These are phyloP conservation scores for Mellilla xanthometata DNA, from an alignment of 2,888 invertebrate genomes.

Conservation along the genomic window DNA sequence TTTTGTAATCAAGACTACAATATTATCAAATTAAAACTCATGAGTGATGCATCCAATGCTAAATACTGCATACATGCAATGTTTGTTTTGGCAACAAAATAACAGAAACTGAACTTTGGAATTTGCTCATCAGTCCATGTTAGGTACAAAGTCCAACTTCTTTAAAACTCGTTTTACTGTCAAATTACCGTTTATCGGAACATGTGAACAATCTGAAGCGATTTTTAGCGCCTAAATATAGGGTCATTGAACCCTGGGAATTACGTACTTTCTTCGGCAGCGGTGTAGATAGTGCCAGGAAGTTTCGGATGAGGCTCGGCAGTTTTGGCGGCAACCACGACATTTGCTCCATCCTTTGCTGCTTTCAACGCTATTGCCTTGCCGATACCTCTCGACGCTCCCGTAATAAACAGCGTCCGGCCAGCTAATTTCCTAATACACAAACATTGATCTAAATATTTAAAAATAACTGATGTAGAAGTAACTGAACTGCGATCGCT, in stretches of 20 bases:
- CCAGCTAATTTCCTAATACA: constrained; percentile 86
- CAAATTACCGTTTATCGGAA: neutral
- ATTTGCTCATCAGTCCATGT: constrained; percentile 27
- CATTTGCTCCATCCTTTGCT: constrained; percentile 95
- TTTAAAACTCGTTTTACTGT: constrained; percentile 11
- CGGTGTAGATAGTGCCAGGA: constrained; percentile 95
- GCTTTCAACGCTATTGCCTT: constrained; percentile 96
- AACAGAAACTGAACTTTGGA: constrained; percentile 20
- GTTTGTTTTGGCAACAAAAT: constrained; percentile 7
- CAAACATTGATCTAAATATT: constrained; percentile 32
- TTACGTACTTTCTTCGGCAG: constrained; percentile 92
- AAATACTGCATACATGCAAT: neutral
- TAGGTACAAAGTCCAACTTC: constrained; percentile 59
- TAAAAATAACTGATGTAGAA: constrained; percentile 25
- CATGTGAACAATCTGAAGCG: neutral
- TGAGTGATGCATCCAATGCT: neutral
- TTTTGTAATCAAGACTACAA: too few relatives aligned
- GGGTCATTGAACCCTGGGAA: constrained; percentile 15
- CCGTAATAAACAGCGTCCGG: constrained; percentile 96
- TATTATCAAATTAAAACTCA: too few relatives aligned
- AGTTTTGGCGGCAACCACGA: constrained; percentile 96
- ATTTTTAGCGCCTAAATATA: constrained; percentile 16
- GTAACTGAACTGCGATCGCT: constrained; percentile 1
- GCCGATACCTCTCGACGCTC: constrained; percentile 98
- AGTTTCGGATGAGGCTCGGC: constrained; percentile 94